Evolutionary conservation across 2,888 invertebrate genomes (phyloP).

Genomic region (Glyphotaelius pellucidus): DNA sequence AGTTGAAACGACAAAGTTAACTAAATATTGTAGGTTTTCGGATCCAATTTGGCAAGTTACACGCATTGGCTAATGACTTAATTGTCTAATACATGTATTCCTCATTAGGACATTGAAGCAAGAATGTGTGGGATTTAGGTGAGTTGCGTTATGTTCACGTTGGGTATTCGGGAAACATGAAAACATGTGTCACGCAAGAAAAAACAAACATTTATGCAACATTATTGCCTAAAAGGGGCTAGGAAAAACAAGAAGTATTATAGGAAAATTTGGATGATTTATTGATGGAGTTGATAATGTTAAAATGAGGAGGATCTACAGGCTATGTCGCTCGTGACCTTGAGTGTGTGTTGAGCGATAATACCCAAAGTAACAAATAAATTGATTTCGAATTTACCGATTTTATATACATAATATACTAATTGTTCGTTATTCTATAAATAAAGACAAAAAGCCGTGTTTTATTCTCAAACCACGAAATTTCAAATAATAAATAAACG

Average conservation of each 20-base stretch:
- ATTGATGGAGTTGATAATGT: too few relatives aligned
- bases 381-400: background rate
- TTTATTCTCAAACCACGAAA: background rate
- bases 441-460: background rate
- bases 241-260: background rate
- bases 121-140: background rate
- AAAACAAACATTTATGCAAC: slow-evolving; percentile 2
- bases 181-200: background rate
- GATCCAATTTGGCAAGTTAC: background rate
- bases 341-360: background rate
- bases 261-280: background rate
- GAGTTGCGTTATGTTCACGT: background rate
- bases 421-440: background rate
- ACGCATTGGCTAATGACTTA: slow-evolving; percentile 43
- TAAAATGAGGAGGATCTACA: background rate
- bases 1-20: background rate
- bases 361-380: background rate
- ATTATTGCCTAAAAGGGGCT: background rate
- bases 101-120: background rate
- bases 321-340: background rate
- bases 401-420: background rate
- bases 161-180: background rate
- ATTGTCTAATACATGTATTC: slow-evolving; percentile 7
- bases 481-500: too few relatives aligned
- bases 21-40: background rate